Conservation (phyloP, 2,888 invertebrate species). For the Conistra vaccinii region DNA sequence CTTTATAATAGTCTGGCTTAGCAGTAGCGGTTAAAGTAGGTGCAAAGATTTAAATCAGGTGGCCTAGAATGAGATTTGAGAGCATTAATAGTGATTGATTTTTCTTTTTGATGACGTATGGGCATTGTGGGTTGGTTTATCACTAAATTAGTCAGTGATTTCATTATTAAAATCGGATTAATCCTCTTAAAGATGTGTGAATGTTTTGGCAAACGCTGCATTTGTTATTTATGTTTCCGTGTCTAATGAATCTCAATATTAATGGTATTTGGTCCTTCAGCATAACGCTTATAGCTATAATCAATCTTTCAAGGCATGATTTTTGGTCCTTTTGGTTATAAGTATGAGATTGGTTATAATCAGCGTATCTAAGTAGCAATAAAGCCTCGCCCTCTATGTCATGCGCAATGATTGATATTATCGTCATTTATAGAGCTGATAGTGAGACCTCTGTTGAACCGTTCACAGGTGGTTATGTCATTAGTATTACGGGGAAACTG, state of each 20-base stretch:
- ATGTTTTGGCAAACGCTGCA: slow-evolving; percentile 47
- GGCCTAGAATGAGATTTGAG: slow-evolving; percentile 68
- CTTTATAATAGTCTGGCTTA: slow-evolving; percentile 81
- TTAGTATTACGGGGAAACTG: slow-evolving; percentile 31
- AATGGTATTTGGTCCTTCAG: slow-evolving; percentile 8
- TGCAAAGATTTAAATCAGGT: slow-evolving; percentile 68
- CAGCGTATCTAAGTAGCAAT: slow-evolving; percentile 20
- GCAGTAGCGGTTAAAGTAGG: slow-evolving; percentile 80
- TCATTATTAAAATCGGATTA: slow-evolving; percentile 64
- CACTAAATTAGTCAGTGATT: slow-evolving; percentile 51
- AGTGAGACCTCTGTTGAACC: neutral
- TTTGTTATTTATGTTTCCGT: slow-evolving; percentile 48
- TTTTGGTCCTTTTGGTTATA: slow-evolving; percentile 3
- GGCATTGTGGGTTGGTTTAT: slow-evolving; percentile 57
- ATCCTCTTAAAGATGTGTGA: slow-evolving; percentile 55
- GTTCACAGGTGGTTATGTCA: slow-evolving; percentile 31
- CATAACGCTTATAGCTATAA: slow-evolving; percentile 4
- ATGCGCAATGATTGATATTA: slow-evolving; percentile 34
- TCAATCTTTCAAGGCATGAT: neutral
- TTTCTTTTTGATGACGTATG: slow-evolving; percentile 62
- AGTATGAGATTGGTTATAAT: slow-evolving; percentile 4
- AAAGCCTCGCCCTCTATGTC: slow-evolving; percentile 12
- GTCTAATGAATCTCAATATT: slow-evolving; percentile 19
- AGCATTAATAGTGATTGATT: slow-evolving; percentile 65
- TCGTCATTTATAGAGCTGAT: slow-evolving; percentile 21